Evolutionary conservation across 2,888 invertebrate species (phyloP).

Genomic region (Trachelus iudaicus): DNA sequence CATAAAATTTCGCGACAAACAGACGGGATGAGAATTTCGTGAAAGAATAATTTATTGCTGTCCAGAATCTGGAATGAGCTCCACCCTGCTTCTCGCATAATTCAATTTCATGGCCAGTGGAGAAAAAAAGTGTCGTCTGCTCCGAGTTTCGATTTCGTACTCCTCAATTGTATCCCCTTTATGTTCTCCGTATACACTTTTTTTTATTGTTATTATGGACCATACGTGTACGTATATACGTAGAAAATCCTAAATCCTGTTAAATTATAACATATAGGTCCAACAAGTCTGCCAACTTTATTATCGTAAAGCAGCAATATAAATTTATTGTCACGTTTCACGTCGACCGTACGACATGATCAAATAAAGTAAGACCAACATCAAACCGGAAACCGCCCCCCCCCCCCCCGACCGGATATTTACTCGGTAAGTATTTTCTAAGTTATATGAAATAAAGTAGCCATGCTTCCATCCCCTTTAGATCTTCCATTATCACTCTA

Average conservation of each 20-base stretch:
- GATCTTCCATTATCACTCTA: not conserved
- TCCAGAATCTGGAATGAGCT: not conserved
- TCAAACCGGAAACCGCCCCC: not conserved
- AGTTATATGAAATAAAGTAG: not conserved
- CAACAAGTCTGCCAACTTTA: constrained; percentile 39
- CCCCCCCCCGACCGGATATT: not conserved
- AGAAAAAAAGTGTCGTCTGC: not conserved
- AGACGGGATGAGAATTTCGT: not conserved
- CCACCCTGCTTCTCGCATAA: not conserved
- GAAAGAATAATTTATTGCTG: not conserved
- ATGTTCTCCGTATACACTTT: not conserved
- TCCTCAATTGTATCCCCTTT: not conserved
- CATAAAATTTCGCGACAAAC: not conserved
- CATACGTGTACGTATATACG: not conserved
- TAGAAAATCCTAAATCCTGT: constrained; percentile 12
- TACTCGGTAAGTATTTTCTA: not conserved
- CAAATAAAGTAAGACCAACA: constrained; percentile 1
- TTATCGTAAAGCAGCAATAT: constrained; percentile 61
- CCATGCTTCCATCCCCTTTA: not conserved
- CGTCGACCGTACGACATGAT: not conserved
- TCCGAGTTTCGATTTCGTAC: not conserved
- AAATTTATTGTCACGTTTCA: constrained; percentile 59
- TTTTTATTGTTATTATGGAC: not conserved
- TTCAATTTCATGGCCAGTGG: not conserved
- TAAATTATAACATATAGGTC: constrained; percentile 57